These are phyloP conservation scores for Myotis findleyi DNA, from an alignment of 2,797 vertebrate genomes.

Conservation along the genomic window DNA sequence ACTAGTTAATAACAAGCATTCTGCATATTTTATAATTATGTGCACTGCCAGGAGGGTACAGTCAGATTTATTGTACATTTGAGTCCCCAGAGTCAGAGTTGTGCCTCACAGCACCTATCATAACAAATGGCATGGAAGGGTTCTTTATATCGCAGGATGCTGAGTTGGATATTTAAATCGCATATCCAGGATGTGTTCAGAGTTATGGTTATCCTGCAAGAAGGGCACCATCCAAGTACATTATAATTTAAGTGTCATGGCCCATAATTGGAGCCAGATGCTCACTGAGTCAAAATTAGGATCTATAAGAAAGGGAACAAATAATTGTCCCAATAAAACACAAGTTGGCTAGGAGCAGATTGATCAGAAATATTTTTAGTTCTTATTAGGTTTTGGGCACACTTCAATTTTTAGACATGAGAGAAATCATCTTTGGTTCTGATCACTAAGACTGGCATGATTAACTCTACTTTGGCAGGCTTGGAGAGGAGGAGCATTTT, in stretches of 20 bases:
- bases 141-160: conserved; percentile 79
- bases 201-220: conserved; percentile 65
- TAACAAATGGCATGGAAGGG: conserved; percentile 73
- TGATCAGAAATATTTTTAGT: conserved; percentile 54
- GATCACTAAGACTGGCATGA: neutral
- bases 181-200: conserved; percentile 67
- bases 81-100: conserved; percentile 68
- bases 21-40: conserved; percentile 76
- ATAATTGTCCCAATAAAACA: conserved; percentile 53
- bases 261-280: conserved; percentile 32
- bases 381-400: conserved; percentile 18
- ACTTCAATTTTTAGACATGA: conserved; percentile 34
- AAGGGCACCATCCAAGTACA: conserved; percentile 58
- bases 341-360: neutral
- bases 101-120: conserved; percentile 65
- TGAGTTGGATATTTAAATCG: conserved; percentile 81
- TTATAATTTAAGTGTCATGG: conserved; percentile 68
- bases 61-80: conserved; percentile 75
- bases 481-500: neutral
- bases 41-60: conserved; percentile 68
- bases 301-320: conserved; percentile 47
- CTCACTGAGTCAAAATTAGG: conserved; percentile 14
- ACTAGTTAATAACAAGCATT: conserved; percentile 76
- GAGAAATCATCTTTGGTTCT: conserved; percentile 44
- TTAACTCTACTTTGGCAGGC: neutral